phyloP scores from a whole-genome alignment of 2,797 vertebrate genomes.

The Anas bernieri region DNA sequence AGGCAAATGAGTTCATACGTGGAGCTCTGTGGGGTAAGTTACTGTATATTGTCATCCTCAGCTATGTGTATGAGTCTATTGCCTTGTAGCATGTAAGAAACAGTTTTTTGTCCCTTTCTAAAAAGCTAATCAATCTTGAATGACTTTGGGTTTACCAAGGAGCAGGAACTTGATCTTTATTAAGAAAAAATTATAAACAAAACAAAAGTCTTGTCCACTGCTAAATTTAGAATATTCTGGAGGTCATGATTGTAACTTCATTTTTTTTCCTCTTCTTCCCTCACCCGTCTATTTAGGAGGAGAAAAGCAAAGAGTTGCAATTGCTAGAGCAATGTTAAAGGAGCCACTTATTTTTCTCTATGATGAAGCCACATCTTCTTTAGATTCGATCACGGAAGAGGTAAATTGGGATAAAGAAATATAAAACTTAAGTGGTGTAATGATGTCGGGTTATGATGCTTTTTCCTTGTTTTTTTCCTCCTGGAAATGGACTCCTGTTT shows the following conservation, averaged over 20 bases:
- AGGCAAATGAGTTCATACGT: not conserved
- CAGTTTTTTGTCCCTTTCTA: not conserved
- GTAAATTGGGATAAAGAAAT: constrained; percentile 73
- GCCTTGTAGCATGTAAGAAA: not conserved
- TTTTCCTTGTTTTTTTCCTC: not conserved
- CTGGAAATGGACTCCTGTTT: no score
- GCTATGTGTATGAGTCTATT: not conserved
- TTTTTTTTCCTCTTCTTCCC: not conserved
- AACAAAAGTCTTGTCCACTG: not conserved
- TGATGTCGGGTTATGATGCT: not conserved
- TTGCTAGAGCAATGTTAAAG: constrained; percentile 96
- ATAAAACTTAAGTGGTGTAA: not conserved
- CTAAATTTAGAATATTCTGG: not conserved
- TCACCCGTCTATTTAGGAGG: constrained; percentile 83
- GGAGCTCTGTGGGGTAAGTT: not conserved
- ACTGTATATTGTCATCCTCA: not conserved
- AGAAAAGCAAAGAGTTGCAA: constrained; percentile 97
- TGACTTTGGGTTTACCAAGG: not conserved
- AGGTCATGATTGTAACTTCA: not conserved
- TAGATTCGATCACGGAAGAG: constrained; percentile 99
- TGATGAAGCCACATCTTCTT: constrained; percentile 98
- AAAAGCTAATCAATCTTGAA: not conserved
- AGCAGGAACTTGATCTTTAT: not conserved
- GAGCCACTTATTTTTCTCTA: constrained; percentile 93
- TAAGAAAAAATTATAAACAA: not conserved